A percentile compares a stretch with the other conserved stretches of the same genome.
phyloP scores from a whole-genome alignment of 1,140 invertebrate species.

The Latrodectus geometricus region DNA sequence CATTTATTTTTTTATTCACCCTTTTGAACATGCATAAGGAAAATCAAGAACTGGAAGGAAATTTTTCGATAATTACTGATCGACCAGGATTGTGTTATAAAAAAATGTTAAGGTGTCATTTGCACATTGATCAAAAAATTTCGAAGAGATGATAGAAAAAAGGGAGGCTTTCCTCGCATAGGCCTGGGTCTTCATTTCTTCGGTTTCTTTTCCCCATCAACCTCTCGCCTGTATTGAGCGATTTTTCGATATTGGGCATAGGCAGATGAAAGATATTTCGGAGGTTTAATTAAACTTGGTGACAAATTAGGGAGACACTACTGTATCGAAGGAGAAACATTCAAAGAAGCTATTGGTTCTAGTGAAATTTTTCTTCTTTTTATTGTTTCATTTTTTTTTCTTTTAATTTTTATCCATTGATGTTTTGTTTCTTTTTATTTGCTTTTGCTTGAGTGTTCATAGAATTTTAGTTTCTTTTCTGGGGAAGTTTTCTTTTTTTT shows the following conservation, averaged over 20 bases:
- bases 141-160: slow-evolving; percentile 17
- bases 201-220: slow-evolving; percentile 19
- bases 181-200: slow-evolving; percentile 19
- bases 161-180: background rate
- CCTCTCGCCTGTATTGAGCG: slow-evolving; percentile 39
- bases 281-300: slow-evolving; percentile 57
- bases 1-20: background rate
- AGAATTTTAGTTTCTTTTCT: background rate
- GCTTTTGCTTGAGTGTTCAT: too few species aligned
- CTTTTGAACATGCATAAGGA: background rate
- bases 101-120: slow-evolving; percentile 51
- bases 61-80: slow-evolving; percentile 60
- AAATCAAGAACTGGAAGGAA: slow-evolving; percentile 36
- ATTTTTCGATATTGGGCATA: slow-evolving; percentile 57
- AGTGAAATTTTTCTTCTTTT: background rate
- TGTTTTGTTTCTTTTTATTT: too few species aligned
- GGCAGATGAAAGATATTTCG: slow-evolving; percentile 55
- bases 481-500: slow-evolving; percentile 1
- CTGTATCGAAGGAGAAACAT: slow-evolving; percentile 14
- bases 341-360: slow-evolving; percentile 15
- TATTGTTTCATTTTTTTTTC: too few species aligned
- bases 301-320: slow-evolving; percentile 47
- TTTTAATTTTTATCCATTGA: too few species aligned
- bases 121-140: slow-evolving; percentile 49
- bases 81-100: slow-evolving; percentile 20